Base-by-base conservation (phyloP, 2,113 vertebrate species). In the Balaenoptera acutorostrata region DNA sequence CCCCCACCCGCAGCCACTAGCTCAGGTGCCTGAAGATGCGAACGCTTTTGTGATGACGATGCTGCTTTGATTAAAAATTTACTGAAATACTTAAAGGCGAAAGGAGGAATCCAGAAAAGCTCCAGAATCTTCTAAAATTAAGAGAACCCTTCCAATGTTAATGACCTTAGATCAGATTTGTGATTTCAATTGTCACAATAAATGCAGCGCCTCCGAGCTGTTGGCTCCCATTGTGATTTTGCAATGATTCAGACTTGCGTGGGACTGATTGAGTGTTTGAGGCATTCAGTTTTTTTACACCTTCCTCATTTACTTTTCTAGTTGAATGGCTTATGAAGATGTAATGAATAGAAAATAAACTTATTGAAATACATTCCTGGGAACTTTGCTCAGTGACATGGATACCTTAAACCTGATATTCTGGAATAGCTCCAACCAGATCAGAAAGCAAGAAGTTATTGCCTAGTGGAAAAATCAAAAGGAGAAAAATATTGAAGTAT, bases 291-390 rank as follows among this genome's bases (percentile, higher is more conserved):
- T 59, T 68, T 52, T 95, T 57, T 88, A 55, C 11, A 63, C 41
- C 36, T 82, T 92, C 66, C 21, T 57, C 23, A 41, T 66, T 95
- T 59, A 64, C 55, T 88, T 88, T 95, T 81, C 72, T 94, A 81
- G 85, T n/a, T 59, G 33, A 93, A 75, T 13, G 9, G 75, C 33
- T 97, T 75, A 90, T 77, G 55, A 66, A 75, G 39, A 75, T 36
- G 66, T 75, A 93, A 77, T 64, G 74, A 91, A 89, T 69, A 83
- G 75, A 85, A 96, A 97, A 91, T 39, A 64, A 93, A 85, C 49
- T 25, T 74, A 85, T 55, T 92, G 57, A 90, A 93, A 94, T 90
- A 74, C 21, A 49, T 68, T 64, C 20, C 61, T 93, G 57, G 27
- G 8, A 74, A 66, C 44, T 85, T 93, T 7, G 7, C 66, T 95